These are phyloP conservation scores for Drosophila borborema DNA, from an alignment of 2,888 invertebrate species.

Conservation along the genomic window DNA sequence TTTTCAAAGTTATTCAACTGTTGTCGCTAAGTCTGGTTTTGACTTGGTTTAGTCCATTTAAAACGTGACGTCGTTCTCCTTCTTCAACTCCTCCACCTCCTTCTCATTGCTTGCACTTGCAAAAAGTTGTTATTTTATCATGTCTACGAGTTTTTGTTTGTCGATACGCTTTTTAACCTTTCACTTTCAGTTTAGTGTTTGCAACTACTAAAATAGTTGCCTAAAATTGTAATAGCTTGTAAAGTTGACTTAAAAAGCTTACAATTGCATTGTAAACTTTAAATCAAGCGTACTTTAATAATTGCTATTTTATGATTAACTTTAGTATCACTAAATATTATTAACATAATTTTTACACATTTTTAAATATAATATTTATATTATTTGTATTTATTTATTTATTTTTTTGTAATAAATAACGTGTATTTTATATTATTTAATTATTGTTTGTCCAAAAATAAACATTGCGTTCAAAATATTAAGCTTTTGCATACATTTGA, in stretches of 20 bases:
- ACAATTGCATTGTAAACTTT: background rate
- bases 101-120: constrained; percentile 41
- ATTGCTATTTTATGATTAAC: background rate
- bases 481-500: constrained; percentile 2
- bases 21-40: constrained; percentile 5
- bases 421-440: background rate
- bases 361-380: background rate
- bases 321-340: background rate
- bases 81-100: background rate
- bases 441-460: background rate
- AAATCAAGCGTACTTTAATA: no score
- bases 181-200: constrained; percentile 64
- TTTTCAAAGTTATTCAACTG: constrained; percentile 10
- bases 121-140: constrained; percentile 46
- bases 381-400: background rate
- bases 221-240: background rate
- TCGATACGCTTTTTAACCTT: constrained; percentile 64
- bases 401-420: background rate
- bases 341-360: background rate
- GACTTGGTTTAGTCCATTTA: background rate
- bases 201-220: constrained; percentile 7
- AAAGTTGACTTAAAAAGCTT: background rate
- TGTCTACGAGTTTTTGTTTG: constrained; percentile 21
- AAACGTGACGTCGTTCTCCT: constrained; percentile 25
- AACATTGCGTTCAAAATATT: background rate